Base-by-base conservation (phyloP, 2,113 vertebrate genomes). In the Odontesthes bonariensis region DNA sequence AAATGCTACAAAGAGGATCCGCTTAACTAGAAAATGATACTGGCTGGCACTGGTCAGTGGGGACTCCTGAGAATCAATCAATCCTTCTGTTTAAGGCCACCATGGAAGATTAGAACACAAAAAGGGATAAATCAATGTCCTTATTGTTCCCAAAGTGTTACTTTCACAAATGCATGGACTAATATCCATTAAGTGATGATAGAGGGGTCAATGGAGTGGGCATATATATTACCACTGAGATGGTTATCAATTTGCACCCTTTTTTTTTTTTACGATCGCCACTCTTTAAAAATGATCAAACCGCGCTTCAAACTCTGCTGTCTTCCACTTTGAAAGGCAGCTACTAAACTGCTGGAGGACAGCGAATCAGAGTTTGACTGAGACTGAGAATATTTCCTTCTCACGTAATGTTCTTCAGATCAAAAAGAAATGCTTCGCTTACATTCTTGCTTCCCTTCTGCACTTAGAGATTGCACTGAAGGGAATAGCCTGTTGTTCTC, bases 121-220 rank as follows among this genome's bases (percentile, higher is more conserved):
- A 84, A 92, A 93, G 88, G 88, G 92, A 96, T 95, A 91, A 94
- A 97, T 97, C 96, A 97, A 97, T 96, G 94, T 91, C 54, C 58
- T 90, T 94, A 95, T 93, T 95, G 88, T 94, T 95, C 95, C 91
- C 94, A 56, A 35, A 93, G 96, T 92, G 88, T 93, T 93, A 93
- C 95, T 92, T 93, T 93, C 94, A 93, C 75, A 94, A 93, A 94
- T 84, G 71, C 79, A 92, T 94, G 89, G 84, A 91, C 92, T 93
- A 67, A 79, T 82, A 89, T 91, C 87, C 85, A 84, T 91, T 94
- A 92, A 88, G 91, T 8, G 51, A 89, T 89, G 96, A 95, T 95
- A 92, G 35, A 94, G 93, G 93, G 86, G 33, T 92, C 90, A 93
- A 94, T 95, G 92, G 95, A 95, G 93, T 81, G 47, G 89, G 82